Evolutionary conservation across 2,113 vertebrate genomes (phyloP).

Genomic region (Oncorhynchus mykiss): DNA sequence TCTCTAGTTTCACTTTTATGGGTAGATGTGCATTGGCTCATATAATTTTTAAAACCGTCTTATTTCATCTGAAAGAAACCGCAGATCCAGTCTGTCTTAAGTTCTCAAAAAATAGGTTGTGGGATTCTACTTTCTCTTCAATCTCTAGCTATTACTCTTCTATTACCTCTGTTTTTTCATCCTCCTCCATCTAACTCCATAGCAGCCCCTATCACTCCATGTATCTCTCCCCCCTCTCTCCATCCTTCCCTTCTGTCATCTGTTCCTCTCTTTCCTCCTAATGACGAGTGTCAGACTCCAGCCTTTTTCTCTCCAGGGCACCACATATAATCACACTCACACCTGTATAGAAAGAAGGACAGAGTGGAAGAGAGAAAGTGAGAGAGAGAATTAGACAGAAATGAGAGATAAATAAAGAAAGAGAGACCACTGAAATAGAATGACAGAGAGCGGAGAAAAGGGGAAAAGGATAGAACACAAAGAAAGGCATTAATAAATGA

Average conservation of each 20-base stretch:
- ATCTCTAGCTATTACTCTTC: background rate
- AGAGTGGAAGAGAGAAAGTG: background rate
- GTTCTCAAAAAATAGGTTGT: too few relatives aligned
- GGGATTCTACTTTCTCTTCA: background rate
- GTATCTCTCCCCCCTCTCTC: slow-evolving; percentile 11
- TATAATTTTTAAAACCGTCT: too few relatives aligned
- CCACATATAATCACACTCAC: slow-evolving; percentile 13
- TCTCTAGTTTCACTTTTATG: background rate
- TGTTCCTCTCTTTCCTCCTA: slow-evolving; percentile 14
- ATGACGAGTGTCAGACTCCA: too few relatives aligned
- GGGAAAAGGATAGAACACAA: too few relatives aligned
- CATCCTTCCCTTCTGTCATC: background rate
- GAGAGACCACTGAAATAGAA: too few relatives aligned
- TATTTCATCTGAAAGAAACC: too few relatives aligned
- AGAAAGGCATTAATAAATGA: too few relatives aligned
- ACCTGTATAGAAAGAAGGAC: slow-evolving; percentile 10
- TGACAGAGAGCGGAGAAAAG: too few relatives aligned
- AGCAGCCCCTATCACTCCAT: slow-evolving; percentile 52
- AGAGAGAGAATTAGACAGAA: slow-evolving; percentile 3
- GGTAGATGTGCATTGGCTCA: too few relatives aligned
- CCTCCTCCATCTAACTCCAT: slow-evolving; percentile 41
- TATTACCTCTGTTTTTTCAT: background rate
- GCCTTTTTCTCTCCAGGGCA: slow-evolving; percentile 5
- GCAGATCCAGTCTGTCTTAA: too few relatives aligned
- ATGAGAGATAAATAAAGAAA: too few relatives aligned